phyloP scores from a whole-genome alignment of 2,113 vertebrate species.

The Thalassoma bifasciatum region DNA sequence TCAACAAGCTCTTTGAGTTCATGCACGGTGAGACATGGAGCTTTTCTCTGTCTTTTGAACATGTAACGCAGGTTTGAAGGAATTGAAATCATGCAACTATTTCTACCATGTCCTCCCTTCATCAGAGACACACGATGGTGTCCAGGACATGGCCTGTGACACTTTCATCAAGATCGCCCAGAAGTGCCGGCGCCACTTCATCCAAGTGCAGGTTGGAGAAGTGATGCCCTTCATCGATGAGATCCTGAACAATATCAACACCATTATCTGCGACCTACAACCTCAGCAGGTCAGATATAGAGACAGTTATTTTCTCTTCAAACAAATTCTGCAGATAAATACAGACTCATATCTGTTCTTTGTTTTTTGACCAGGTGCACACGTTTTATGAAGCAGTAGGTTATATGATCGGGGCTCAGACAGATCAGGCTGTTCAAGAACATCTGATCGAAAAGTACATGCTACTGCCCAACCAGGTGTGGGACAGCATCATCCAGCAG shows the following conservation, averaged over 20 bases:
- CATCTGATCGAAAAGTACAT: constrained; percentile 99
- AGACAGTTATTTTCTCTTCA: not conserved
- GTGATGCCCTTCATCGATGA: constrained; percentile 99
- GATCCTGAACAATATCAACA: constrained; percentile 99
- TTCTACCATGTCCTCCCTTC: not conserved
- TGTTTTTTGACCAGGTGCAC: constrained; percentile 87
- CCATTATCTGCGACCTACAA: constrained; percentile 99
- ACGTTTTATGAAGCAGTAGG: constrained; percentile 99
- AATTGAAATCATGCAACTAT: not conserved
- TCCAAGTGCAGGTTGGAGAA: constrained; percentile 98
- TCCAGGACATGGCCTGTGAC: constrained; percentile 99
- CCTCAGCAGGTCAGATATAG: constrained; percentile 91
- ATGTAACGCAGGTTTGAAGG: not conserved
- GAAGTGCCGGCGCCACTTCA: constrained; percentile 98
- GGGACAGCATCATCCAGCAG: constrained; percentile 99
- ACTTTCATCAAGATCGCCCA: constrained; percentile 99
- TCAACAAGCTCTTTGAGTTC: constrained; percentile 99
- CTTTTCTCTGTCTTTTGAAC: not conserved
- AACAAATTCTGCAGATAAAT: not conserved
- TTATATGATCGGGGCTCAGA: constrained; percentile 99
- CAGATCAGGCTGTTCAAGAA: constrained; percentile 96
- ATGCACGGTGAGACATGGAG: constrained; percentile 92
- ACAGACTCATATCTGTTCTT: not conserved
- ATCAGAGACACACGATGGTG: constrained; percentile 97
- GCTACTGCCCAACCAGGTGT: constrained; percentile 98